Evolutionary conservation across 2,797 vertebrate species (phyloP).

Genomic region (Gymnoscopelus microlampas): DNA sequence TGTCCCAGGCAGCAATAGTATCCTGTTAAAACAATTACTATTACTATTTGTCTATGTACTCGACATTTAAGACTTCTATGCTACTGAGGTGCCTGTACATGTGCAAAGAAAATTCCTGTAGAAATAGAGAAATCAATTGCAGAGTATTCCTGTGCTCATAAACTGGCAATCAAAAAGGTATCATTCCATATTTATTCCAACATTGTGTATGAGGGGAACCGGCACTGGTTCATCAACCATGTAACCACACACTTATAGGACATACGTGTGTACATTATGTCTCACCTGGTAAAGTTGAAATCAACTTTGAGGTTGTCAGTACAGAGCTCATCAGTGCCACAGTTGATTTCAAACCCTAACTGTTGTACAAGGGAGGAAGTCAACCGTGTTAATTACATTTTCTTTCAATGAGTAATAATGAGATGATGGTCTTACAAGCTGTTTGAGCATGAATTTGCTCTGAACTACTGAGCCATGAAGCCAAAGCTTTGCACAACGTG

Average conservation of each 20-base stretch:
- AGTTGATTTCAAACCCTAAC: slow-evolving; percentile 85
- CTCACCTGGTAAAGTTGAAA: slow-evolving; percentile 82
- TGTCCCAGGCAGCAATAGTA: too few relatives aligned
- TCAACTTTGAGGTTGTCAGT: slow-evolving; percentile 80
- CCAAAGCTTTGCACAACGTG: too few relatives aligned
- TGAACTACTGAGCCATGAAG: background rate
- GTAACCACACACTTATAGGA: background rate
- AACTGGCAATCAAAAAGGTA: too few relatives aligned
- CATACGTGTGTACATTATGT: background rate
- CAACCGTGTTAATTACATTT: background rate
- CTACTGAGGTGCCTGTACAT: too few relatives aligned
- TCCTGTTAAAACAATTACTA: too few relatives aligned
- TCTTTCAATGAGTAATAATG: too few relatives aligned
- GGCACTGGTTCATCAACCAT: background rate
- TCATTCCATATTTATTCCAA: background rate
- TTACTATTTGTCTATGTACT: too few relatives aligned
- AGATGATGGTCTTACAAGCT: background rate
- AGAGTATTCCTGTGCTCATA: too few relatives aligned
- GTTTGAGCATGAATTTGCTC: background rate
- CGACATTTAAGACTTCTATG: too few relatives aligned
- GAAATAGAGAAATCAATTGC: too few relatives aligned
- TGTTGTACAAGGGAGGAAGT: slow-evolving; percentile 47
- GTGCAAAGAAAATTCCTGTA: too few relatives aligned
- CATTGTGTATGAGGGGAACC: background rate
- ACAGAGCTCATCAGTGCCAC: slow-evolving; percentile 78